Conservation (phyloP, 2,888 invertebrate genomes). For the Mayetiola destructor region DNA sequence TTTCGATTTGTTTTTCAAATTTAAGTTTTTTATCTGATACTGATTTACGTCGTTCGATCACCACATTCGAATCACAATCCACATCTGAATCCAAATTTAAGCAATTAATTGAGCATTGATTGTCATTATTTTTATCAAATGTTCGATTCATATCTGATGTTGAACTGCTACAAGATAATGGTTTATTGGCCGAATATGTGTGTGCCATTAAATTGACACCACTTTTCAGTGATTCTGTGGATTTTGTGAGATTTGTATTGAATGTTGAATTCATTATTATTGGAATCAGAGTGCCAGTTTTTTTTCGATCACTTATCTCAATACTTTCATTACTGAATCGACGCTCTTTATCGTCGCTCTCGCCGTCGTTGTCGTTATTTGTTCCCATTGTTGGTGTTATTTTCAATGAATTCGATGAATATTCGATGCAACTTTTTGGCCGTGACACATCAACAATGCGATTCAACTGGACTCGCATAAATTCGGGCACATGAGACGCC, state of each 20-base stretch:
- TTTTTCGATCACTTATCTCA: conserved; percentile 29
- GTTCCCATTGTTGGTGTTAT: conserved; percentile 22
- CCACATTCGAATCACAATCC: conserved; percentile 15
- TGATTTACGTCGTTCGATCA: conserved; percentile 30
- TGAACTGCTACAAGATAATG: conserved; percentile 21
- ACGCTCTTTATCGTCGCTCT: conserved; percentile 25
- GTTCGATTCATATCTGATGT: conserved; percentile 18
- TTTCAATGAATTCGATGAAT: conserved; percentile 45
- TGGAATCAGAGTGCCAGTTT: background rate
- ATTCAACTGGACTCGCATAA: conserved; percentile 54
- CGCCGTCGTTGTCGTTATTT: conserved; percentile 18
- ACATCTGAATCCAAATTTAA: background rate
- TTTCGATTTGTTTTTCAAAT: conserved; percentile 26
- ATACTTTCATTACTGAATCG: conserved; percentile 37
- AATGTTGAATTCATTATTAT: background rate
- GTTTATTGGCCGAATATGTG: conserved; percentile 16
- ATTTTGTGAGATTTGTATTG: conserved; percentile 13
- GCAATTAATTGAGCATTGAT: background rate
- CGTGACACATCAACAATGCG: conserved; percentile 44
- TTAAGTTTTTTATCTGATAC: conserved; percentile 29
- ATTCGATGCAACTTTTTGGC: conserved; percentile 46
- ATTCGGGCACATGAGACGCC: conserved; percentile 44
- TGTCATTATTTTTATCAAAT: background rate
- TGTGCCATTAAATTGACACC: conserved; percentile 20
- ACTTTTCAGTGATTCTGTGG: conserved; percentile 20